phyloP scores from a whole-genome alignment of 2,797 vertebrate genomes.

The Arvicola amphibius region DNA sequence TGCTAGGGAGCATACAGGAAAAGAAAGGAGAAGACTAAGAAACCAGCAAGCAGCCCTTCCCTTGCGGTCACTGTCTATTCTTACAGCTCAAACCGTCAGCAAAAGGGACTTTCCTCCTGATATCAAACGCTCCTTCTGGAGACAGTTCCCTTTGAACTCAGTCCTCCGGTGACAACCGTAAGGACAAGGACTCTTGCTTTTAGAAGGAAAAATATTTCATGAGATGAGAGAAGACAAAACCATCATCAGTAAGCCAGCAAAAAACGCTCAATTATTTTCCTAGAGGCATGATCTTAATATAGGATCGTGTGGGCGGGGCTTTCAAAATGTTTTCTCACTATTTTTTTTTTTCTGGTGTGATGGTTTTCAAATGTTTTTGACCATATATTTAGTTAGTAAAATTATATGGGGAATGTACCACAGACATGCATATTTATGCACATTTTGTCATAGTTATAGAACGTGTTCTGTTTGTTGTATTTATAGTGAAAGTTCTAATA shows the following conservation, averaged over 20 bases:
- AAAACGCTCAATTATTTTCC: neutral
- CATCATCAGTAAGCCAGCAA: neutral
- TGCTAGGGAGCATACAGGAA: too few species aligned
- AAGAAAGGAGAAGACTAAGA: neutral
- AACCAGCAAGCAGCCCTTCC: neutral
- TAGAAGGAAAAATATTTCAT: neutral
- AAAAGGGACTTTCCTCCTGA: neutral
- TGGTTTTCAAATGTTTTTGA: neutral
- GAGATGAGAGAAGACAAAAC: neutral
- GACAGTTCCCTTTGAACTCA: neutral
- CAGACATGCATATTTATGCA: neutral
- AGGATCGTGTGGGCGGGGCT: neutral
- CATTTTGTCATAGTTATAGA: neutral
- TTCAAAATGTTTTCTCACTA: constrained; percentile 2
- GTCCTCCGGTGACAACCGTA: neutral
- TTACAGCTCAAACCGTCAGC: neutral
- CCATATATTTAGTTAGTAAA: neutral
- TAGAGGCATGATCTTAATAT: neutral
- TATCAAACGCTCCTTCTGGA: neutral
- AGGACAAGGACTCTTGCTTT: neutral
- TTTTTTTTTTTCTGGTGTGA: neutral
- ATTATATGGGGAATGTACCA: neutral
- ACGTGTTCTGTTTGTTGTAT: neutral
- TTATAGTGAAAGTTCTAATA: neutral
- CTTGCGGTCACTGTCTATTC: fast-evolving